These are phyloP conservation scores for Protosalanx chinensis DNA, from an alignment of 2,797 vertebrate species.

Conservation along the genomic window DNA sequence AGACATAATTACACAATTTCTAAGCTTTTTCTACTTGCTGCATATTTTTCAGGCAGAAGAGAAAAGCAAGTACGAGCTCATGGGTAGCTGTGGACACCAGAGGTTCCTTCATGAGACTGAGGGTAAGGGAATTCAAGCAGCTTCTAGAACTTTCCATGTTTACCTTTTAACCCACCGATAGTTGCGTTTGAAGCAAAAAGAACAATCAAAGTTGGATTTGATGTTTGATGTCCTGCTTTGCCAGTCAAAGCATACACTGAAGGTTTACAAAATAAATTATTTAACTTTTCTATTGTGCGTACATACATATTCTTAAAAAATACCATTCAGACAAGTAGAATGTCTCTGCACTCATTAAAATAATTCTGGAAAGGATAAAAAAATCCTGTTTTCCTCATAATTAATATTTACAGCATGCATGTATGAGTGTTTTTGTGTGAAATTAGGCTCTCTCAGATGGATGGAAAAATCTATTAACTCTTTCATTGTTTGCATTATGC, in stretches of 20 bases:
- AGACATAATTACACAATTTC: background rate
- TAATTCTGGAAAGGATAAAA: conserved; percentile 7
- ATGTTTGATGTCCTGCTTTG: background rate
- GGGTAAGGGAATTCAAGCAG: conserved; percentile 59
- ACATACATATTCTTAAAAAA: too few species aligned
- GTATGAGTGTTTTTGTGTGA: conserved; percentile 14
- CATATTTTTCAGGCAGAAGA: conserved; percentile 63
- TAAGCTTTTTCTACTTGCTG: background rate
- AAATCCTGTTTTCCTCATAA: conserved; percentile 16
- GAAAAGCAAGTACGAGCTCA: conserved; percentile 65
- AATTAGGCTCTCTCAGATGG: conserved; percentile 14
- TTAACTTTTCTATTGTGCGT: background rate
- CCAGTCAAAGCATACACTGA: background rate
- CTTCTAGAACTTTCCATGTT: background rate
- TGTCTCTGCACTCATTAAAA: conserved; percentile 8
- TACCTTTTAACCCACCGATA: conserved; percentile 3
- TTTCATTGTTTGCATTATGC: background rate
- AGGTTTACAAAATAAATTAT: background rate
- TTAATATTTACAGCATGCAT: conserved; percentile 11
- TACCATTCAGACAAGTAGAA: background rate
- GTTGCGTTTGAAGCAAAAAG: background rate
- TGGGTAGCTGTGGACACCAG: conserved; percentile 63
- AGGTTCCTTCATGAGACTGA: conserved; percentile 57
- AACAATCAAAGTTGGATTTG: background rate
- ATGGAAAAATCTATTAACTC: background rate